Evolutionary conservation across 2,113 vertebrate species (phyloP).

Genomic region (Platichthys flesus): DNA sequence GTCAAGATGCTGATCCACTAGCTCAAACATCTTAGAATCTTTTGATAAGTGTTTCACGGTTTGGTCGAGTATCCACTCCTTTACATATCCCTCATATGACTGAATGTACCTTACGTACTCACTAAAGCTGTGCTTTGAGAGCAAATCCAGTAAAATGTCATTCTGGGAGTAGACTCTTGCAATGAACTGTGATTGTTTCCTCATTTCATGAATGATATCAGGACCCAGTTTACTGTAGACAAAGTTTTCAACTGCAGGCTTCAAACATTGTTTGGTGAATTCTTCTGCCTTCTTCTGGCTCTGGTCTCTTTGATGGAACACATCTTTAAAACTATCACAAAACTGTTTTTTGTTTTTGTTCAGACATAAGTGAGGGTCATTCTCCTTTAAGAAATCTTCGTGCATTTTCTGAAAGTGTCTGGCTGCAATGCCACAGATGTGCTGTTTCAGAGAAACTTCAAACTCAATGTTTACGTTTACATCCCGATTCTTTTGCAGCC

Average conservation of each 20-base stretch:
- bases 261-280: constrained; percentile 60
- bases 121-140: neutral
- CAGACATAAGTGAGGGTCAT: constrained; percentile 61
- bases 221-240: constrained; percentile 56
- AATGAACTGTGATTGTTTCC: constrained; percentile 33
- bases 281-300: constrained; percentile 74
- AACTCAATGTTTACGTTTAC: accelerated
- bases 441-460: constrained; percentile 68
- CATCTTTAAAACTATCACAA: constrained; percentile 54
- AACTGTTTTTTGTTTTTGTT: constrained; percentile 49
- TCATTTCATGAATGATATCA: constrained; percentile 66
- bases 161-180: constrained; percentile 56
- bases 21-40: neutral
- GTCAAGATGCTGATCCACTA: constrained; percentile 39
- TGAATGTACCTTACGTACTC: neutral
- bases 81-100: constrained; percentile 52
- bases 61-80: constrained; percentile 32
- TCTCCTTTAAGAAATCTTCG: constrained; percentile 40
- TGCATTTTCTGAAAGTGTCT: constrained; percentile 63
- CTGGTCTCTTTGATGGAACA: constrained; percentile 68
- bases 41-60: constrained; percentile 45
- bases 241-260: constrained; percentile 55
- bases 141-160: constrained; percentile 59
- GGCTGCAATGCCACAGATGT: constrained; percentile 72
- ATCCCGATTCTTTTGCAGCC: neutral